Base-by-base conservation (phyloP, 2,888 invertebrate species). In the Ernsta delagoae region DNA sequence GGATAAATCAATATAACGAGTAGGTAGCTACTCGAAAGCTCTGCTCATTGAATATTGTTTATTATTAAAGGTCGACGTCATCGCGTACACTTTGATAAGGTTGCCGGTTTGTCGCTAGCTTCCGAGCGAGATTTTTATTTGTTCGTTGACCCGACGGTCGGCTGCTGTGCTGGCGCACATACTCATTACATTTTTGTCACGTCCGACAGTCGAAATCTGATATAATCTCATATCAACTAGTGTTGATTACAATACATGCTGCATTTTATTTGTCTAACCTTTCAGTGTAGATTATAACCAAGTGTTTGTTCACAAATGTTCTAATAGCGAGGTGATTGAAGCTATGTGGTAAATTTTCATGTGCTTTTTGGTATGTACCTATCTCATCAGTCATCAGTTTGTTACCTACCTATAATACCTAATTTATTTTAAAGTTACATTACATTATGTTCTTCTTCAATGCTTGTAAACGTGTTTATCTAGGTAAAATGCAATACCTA, bases 101-200 rank as follows among this genome's bases (percentile, higher is more conserved):
- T 89, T 88, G 83, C 81, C 83, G 85, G 80, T 83, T 81, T 78
- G 83, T 79, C 78, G 77, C 81, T 79, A 80, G 84, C 81, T 83
- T 79, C 83, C 78, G 81, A 78, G 77, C 83, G 82, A 81, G 82
- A 83, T 87, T 82, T 84, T 85, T 76, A 79, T 78, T 87, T 90
- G 90, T 90, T 77, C 89, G 84, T 88, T 90, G 90, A 90, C 88
- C 90, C 83, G 82, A 76, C 16, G 65, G 81, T 74, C 70, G 70
- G 74, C 79, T 80, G 81, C 72, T 81, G 83, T 79, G 81, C 78
- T 72, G 73, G 75, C 81, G 79, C 77, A 79, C 78, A 78, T 78
- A 72, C 61, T 65, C 71, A 73, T 65, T 71, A 70, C 72, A 66
- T 71, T 67, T 72, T 73, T 61, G 60, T 69, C 41, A 59, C 57